These are phyloP conservation scores for Triplophysa siluroides DNA, from an alignment of 2,113 vertebrate species.

Conservation along the genomic window DNA sequence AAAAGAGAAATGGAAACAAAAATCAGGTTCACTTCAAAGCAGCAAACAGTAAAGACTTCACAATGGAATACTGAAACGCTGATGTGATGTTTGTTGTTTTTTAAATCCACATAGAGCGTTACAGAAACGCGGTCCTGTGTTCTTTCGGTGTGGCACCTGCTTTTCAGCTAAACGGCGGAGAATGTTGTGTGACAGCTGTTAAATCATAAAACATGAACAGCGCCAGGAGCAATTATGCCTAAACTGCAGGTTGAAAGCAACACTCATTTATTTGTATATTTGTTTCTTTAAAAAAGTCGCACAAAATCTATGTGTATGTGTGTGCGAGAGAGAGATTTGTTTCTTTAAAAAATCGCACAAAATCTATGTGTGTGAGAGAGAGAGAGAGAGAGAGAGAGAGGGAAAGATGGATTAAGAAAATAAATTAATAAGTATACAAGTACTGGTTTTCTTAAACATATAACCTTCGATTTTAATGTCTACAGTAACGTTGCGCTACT, in stretches of 20 bases:
- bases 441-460: too few species aligned
- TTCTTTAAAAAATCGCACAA: not conserved
- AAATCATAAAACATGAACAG: slow-evolving; percentile 71
- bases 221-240: slow-evolving; percentile 64
- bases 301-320: not conserved
- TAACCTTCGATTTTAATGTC: too few species aligned
- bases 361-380: not conserved
- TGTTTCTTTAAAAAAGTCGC: not conserved
- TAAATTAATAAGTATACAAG: too few species aligned
- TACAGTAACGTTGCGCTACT: too few species aligned
- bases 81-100: slow-evolving; percentile 13
- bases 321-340: not conserved
- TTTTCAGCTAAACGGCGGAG: slow-evolving; percentile 11
- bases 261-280: slow-evolving; percentile 63
- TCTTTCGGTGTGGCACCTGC: slow-evolving; percentile 26
- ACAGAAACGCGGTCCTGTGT: not conserved
- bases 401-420: too few species aligned
- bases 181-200: slow-evolving; percentile 61
- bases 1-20: slow-evolving; percentile 12
- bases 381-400: too few species aligned
- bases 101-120: not conserved
- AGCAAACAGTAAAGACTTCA: not conserved
- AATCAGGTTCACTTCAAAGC: slow-evolving; percentile 1
- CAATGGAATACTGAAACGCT: not conserved
- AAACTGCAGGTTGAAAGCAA: slow-evolving; percentile 59